Base-by-base conservation (phyloP, 1,140 invertebrate genomes). In the Leptinotarsa defecta region DNA sequence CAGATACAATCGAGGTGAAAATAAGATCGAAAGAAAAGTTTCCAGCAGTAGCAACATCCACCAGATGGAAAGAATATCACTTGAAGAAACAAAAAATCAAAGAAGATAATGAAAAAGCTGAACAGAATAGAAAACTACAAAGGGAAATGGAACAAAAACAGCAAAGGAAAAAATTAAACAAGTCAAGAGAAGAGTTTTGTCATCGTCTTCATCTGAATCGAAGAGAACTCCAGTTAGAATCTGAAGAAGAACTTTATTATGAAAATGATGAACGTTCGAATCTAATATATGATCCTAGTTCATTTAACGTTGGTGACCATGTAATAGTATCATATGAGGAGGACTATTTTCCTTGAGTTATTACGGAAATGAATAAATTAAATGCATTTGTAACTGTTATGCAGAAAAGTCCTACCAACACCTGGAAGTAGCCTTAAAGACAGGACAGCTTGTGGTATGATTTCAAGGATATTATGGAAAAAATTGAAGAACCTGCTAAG, bases 41-140 rank as follows among this genome's bases (percentile, higher is more conserved):
- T 6, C 49, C 49, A 52, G 49, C 49, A 52, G 49, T 52, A 8
- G 49, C 49, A 52, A 13, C 49, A 52, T 52, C 49, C 49, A 52
- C 13, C 6, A 52, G 49, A 15, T 52, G 49, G 49, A 52, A 52
- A 17, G 49, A 52, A 52, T 52, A 52, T 52, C 49, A 52, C 49
- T 52, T 52, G 49, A 52, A 52, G 49, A 52, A 52, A 52, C 49
- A 52, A 52, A 52, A 52, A 52, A 52, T 52, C 49, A 52, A 52
- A 52, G 49, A 52, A 52, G 49, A 52, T 52, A 52, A 52, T 17
- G 49, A 52, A 52, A 52, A 52, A 52, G 0, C 49, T 52, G 17
- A 52, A 52, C 6, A 52, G 49, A 0, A 52, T 52, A 52, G 8
- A 11, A 52, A 52, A 52, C 49, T 52, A 52, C 49, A 52, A 52